phyloP scores from a whole-genome alignment of 2,113 vertebrate genomes.

The Bombycilla garrulus region DNA sequence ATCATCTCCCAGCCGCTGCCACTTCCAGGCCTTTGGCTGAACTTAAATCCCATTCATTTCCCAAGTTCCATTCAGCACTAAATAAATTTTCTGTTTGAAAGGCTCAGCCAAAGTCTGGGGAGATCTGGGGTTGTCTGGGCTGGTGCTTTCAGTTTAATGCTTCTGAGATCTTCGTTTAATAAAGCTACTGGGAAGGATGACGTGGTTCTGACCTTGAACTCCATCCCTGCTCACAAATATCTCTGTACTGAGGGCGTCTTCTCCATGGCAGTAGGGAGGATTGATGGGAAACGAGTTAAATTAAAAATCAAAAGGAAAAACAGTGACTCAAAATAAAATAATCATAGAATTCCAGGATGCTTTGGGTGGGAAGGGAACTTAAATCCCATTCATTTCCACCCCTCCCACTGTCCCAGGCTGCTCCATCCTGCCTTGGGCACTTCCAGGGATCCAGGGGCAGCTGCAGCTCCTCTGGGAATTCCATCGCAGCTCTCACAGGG shows the following conservation, averaged over 20 bases:
- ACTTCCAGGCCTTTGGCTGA: background rate
- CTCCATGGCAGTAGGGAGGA: too few relatives aligned
- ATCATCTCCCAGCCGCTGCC: background rate
- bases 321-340: background rate
- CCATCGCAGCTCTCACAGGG: background rate
- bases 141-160: rapidly evolving
- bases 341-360: background rate
- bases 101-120: background rate
- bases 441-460: background rate
- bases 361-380: background rate
- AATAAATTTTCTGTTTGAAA: background rate
- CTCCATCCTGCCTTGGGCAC: background rate
- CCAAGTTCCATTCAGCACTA: background rate
- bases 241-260: background rate
- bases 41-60: too few relatives aligned
- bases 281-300: background rate
- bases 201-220: background rate
- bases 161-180: background rate
- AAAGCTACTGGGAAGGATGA: background rate
- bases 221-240: rapidly evolving
- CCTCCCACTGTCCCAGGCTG: background rate
- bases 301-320: rapidly evolving
- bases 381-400: background rate
- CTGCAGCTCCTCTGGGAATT: background rate
- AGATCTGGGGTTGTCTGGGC: background rate